Percentiles rank a stretch among this genome's conserved stretches.
phyloP scores from a whole-genome alignment of 2,888 invertebrate genomes.

The Eupithecia insigniata region DNA sequence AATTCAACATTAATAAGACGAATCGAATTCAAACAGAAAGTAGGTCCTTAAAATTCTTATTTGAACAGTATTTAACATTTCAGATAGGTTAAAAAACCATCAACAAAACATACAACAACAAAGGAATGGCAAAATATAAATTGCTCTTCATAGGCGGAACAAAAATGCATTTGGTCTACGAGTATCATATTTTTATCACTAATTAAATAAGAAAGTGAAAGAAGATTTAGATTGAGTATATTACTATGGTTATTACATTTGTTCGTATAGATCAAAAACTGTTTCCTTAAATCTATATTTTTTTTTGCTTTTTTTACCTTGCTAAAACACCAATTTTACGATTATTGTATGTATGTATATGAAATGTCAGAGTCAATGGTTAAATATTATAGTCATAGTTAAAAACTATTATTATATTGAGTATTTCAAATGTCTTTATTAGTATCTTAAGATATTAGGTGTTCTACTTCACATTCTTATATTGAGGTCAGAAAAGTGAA shows the following conservation, averaged over 20 bases:
- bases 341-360: conserved; percentile 19
- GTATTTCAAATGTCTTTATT: conserved; percentile 3
- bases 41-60: not conserved
- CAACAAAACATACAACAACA: conserved; percentile 31
- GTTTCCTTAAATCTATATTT: conserved; percentile 25
- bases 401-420: conserved; percentile 10
- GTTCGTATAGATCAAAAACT: conserved; percentile 17
- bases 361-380: conserved; percentile 20
- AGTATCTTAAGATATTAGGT: not conserved
- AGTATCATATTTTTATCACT: conserved; percentile 11
- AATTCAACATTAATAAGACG: not conserved
- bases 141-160: conserved; percentile 43
- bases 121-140: conserved; percentile 36
- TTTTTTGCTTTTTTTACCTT: conserved; percentile 24
- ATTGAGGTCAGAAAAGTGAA: not conserved
- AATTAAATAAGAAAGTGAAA: conserved; percentile 12
- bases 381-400: conserved; percentile 29
- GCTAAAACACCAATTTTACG: conserved; percentile 31
- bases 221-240: conserved; percentile 3
- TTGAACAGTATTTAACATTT: not conserved
- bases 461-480: not conserved
- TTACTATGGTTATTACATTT: not conserved
- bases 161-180: conserved; percentile 33
- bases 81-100: not conserved
- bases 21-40: not conserved